Evolutionary conservation across 1,140 invertebrate genomes (phyloP).

Genomic region (Temnothorax longispinosus): DNA sequence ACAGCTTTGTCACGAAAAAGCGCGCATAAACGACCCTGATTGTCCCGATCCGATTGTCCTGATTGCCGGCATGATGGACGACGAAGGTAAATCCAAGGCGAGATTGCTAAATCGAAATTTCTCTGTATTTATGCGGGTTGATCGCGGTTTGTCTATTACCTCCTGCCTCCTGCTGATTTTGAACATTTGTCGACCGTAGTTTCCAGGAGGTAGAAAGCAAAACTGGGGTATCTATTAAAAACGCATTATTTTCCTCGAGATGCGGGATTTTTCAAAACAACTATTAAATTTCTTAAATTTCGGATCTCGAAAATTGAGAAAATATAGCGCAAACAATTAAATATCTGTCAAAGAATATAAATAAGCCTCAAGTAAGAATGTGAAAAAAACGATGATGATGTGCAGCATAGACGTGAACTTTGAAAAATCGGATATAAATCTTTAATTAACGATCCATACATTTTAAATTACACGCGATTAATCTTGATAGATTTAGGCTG

Average conservation of each 20-base stretch:
- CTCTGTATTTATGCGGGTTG: constrained; percentile 5
- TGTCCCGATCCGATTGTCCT: neutral
- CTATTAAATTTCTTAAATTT: neutral
- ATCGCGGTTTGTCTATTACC: neutral
- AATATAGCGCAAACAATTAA: neutral
- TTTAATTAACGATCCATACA: neutral
- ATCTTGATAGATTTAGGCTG: neutral
- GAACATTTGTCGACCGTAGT: neutral
- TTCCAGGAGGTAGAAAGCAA: neutral
- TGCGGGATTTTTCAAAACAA: neutral
- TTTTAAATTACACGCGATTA: neutral
- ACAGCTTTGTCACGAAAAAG: neutral
- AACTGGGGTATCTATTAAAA: neutral
- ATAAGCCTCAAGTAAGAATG: neutral
- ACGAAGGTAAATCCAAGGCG: constrained; percentile 26
- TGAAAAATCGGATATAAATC: neutral
- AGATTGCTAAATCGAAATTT: constrained; percentile 25
- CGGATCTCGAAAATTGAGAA: neutral
- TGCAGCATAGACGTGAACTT: neutral
- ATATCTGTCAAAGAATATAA: neutral
- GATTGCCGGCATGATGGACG: neutral
- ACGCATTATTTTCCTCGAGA: neutral
- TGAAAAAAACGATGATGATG: too few relatives aligned
- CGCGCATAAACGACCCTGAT: neutral
- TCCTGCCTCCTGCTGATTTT: neutral